These are phyloP conservation scores for Monochamus saltuarius DNA, from an alignment of 1,140 invertebrate species.

Conservation along the genomic window DNA sequence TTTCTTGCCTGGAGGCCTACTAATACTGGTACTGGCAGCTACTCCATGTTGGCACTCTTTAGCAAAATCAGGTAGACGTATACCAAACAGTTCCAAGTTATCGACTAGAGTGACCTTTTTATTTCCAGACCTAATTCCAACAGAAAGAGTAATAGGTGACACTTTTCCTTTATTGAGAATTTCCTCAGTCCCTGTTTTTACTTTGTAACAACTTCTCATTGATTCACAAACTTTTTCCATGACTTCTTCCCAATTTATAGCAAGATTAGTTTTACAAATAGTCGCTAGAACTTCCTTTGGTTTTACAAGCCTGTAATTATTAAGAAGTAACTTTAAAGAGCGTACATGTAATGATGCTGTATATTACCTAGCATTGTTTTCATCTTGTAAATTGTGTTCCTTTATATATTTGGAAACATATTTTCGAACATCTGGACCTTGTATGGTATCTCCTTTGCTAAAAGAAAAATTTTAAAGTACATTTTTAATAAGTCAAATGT, in stretches of 20 bases:
- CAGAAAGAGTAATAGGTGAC: conserved; percentile 75
- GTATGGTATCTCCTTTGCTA: conserved; percentile 75
- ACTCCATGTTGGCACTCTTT: conserved; percentile 81
- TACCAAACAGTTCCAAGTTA: conserved; percentile 83
- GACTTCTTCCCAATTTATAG: conserved; percentile 71
- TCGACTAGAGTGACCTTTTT: conserved; percentile 90
- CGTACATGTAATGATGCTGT: not conserved
- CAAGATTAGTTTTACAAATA: conserved; percentile 51
- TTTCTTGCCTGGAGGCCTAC: conserved; percentile 71
- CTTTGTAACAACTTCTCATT: conserved; percentile 76
- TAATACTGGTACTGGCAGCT: conserved; percentile 82
- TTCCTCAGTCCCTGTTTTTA: conserved; percentile 61
- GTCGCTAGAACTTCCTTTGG: conserved; percentile 54
- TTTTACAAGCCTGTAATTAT: conserved; percentile 52
- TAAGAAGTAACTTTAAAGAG: conserved; percentile 14
- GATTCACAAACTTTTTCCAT: conserved; percentile 67
- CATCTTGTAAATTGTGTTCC: conserved; percentile 65
- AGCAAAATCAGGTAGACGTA: conserved; percentile 75
- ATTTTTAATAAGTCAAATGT: conserved; percentile 2
- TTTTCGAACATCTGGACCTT: conserved; percentile 66
- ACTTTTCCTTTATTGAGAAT: conserved; percentile 72
- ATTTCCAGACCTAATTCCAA: conserved; percentile 77
- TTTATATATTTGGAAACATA: conserved; percentile 78
- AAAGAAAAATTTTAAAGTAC: conserved; percentile 49
- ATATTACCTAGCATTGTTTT: conserved; percentile 48